Evolutionary conservation across 1,140 invertebrate genomes (phyloP), one percentile per base, ranked within the genome.

Genomic region (Temnothorax nylanderi): DNA sequence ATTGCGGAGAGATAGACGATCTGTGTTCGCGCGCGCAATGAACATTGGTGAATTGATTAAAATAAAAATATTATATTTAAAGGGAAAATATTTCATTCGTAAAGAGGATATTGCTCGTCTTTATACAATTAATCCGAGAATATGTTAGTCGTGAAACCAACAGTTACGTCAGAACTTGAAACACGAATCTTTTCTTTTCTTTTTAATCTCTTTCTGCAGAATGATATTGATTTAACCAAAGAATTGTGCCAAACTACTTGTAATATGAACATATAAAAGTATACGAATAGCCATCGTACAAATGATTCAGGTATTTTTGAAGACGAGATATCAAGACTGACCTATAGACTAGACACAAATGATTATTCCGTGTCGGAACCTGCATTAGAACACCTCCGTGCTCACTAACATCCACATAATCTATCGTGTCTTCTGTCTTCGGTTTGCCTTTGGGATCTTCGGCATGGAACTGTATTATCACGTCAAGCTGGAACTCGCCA

Each of bases 341-440:
- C 85, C 96, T 96, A 93, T 97, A 97, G 37, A 97, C 96, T n/a
- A 97, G 94, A 92, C 96, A 97, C 8, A 97, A 93, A 74, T 96
- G 95, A 95, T 97, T 97, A 92, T 96, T 95, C 51, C 95, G 93
- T 3, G 96, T 95, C 0, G 95, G 93, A 11, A 95, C 77, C 11
- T 93, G 90, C 10, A 95, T 93, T 0, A 94, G 56, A 18, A 88
- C 85, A 8, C 93, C 93, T 0, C 95, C 92, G 11, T 92, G 81
- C 18, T 89, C 87, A 11, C 65, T 89, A 2, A 93, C 89, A 89
- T 94, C 91, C 10, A 95, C 89, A 47, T 95, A 95, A 76, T 94
- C 91, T 71, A 95, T 93, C 8, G 92, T 93, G 1, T 88, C 77
- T 1, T 89, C 77, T 0, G 89, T 72, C 4, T 92, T 84, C 0